Conservation (phyloP, 1,140 invertebrate genomes). For the Aphaenogaster floridana region DNA sequence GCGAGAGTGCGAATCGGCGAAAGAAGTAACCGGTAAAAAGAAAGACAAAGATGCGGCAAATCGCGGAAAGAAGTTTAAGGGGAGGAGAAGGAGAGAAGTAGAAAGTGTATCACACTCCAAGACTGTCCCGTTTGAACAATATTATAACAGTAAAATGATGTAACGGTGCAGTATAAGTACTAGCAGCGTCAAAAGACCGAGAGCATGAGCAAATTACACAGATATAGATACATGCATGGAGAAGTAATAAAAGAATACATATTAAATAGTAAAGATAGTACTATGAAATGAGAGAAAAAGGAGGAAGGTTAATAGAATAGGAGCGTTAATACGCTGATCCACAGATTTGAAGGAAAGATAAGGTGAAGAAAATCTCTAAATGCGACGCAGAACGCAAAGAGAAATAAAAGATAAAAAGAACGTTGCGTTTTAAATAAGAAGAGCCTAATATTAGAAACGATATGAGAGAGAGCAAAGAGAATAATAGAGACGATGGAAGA, state of each 20-base stretch:
- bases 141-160: not conserved
- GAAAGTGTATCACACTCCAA: constrained; percentile 15
- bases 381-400: not conserved
- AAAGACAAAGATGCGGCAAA: constrained; percentile 23
- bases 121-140: constrained; percentile 23
- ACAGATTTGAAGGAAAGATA: not conserved
- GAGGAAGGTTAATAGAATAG: not conserved
- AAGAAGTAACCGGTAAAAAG: not conserved
- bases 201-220: not conserved
- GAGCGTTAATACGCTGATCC: not conserved
- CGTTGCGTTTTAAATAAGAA: not conserved
- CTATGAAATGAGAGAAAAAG: not conserved
- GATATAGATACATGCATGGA: no score
- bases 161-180: not conserved
- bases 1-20: constrained; percentile 16
- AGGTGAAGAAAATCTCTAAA: not conserved
- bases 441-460: constrained; percentile 1
- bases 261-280: not conserved
- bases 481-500: not conserved
- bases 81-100: not conserved
- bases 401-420: not conserved
- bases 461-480: not conserved
- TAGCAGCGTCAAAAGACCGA: not conserved
- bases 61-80: not conserved
- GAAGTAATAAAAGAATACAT: not conserved